phyloP scores from a whole-genome alignment of 2,888 invertebrate species.

The Encarsia formosa region DNA sequence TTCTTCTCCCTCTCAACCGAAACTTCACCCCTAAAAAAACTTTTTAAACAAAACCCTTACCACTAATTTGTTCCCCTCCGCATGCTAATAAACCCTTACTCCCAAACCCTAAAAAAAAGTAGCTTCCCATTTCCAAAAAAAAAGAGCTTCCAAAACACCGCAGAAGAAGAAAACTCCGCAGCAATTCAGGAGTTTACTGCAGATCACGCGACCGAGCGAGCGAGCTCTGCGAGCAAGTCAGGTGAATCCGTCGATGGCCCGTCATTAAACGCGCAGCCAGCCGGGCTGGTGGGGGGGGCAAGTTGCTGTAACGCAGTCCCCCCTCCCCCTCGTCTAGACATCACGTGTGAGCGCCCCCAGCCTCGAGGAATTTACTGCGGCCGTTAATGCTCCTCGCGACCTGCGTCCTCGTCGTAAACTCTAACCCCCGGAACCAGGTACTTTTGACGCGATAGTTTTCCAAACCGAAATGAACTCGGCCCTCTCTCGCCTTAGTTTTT shows the following conservation, averaged over 20 bases:
- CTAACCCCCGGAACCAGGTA: constrained; percentile 34
- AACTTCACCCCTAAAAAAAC: too few species aligned
- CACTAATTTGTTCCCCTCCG: too few species aligned
- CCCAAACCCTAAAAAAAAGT: neutral
- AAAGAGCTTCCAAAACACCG: constrained; percentile 1
- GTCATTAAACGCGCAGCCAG: constrained; percentile 38
- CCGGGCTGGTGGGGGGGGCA: constrained; percentile 39
- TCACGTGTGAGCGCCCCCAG: constrained; percentile 37
- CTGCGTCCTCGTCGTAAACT: constrained; percentile 42
- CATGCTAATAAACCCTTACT: too few species aligned
- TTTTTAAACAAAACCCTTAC: too few species aligned
- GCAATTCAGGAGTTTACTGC: neutral
- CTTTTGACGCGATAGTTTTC: constrained; percentile 10
- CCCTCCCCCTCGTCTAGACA: constrained; percentile 48
- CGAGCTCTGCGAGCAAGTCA: constrained; percentile 5
- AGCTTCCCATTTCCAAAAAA: neutral
- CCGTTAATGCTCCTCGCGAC: constrained; percentile 47
- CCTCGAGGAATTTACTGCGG: constrained; percentile 47
- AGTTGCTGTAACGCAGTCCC: constrained; percentile 47
- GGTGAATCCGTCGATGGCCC: constrained; percentile 36
- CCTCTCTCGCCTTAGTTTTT: too few species aligned
- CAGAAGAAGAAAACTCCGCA: constrained; percentile 2
- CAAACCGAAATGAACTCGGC: too few species aligned
- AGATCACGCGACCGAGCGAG: neutral
- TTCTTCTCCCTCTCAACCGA: too few species aligned